Base-by-base conservation (phyloP, 2,113 vertebrate genomes). In the Lates calcarifer region DNA sequence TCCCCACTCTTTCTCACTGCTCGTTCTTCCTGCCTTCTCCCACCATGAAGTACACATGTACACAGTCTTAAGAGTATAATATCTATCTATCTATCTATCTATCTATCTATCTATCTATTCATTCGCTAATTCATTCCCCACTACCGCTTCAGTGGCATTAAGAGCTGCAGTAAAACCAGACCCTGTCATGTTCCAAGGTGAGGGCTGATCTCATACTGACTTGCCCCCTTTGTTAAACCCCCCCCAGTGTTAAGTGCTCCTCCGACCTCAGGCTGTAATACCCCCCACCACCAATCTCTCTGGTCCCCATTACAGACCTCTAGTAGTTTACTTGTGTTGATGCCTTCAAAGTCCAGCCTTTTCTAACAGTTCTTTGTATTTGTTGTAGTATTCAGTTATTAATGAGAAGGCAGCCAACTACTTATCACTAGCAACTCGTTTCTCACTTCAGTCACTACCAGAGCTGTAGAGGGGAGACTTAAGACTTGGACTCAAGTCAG, bases 1-100 rank as follows among this genome's bases (percentile, higher is more conserved):
- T 60, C 47, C 29, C 33, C 29, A 20, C 70, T 56, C 55, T 55
- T 58, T 96, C 94, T 95, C 95, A 94, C 94, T 93, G 95, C 95
- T 96, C 95, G 15, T 14, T 68, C 65, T 26, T 55, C 39, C 47
- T 18, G 17, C 15, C 29, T 31, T 57, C n/a, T 55, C 22, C 51
- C 22, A 6, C 20, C 5, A 5, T 45, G 9, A 18, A 43, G 18
- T 51, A 51, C 9, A 60, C 17, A 71, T 65, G 53, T 8, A 62
- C 9, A 51, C 47, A 10, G 7, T 62, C 49, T 53, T 10, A 15
- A 13, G 39, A 41, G 12, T 15, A 47, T 47, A 56, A 60, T 70
- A 17, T 56, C 70, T 28, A 22, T 69, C 26, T 28, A 20, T 84
- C 41, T 63, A 12, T 64, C 60, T 51, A 26, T 75, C 63, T 55